Base-by-base conservation (phyloP, 64 coral and sea anemone genomes). In the Acropora tenuis region DNA sequence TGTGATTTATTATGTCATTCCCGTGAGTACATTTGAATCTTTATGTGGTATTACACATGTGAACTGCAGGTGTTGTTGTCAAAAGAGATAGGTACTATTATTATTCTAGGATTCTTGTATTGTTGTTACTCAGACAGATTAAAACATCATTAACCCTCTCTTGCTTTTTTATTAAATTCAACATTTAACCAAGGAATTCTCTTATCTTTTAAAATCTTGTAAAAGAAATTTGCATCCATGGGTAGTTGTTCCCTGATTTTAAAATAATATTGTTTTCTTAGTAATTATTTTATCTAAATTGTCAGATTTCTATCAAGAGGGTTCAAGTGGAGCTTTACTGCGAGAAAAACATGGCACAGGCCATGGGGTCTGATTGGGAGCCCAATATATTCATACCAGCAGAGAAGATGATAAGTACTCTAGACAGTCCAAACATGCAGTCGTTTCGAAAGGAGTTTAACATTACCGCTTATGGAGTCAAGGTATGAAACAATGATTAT, bases 381-480 rank as follows among this genome's bases (percentile, higher is more conserved):
- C 80, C 83, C 10, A 74, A 84, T 78, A 87, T 69, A 17, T 90
- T 91, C 75, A 96, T 96, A n/a, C 87, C 92, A 40, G 95, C 88
- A 20, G 76, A 83, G 1, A 83, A 89, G 58, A 86, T 96, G 71
- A 79, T 90, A 3, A 80, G 66, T 52, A 79, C 92, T 17, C 92
- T 96, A 30, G 95, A 96, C 77, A 90, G 78, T 76, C 92, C 92
- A 78, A 69, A 69, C 74, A 96, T 96, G 95, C 89, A 83, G 77
- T 92, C 95, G 41, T 96, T 96, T 43, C 53, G 93, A 46, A 82
- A 73, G n/a, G 83, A 94, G 6, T 96, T 94, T 67, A 96, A 96
- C 46, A 73, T 96, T 16, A 94, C 95, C 19, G 95, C 95, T 75
- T 96, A 90, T 96, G 95, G 95, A 43, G 78, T 90, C 15, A 94